Conservation (phyloP, 2,888 invertebrate species). For the Lapara coniferarum region DNA sequence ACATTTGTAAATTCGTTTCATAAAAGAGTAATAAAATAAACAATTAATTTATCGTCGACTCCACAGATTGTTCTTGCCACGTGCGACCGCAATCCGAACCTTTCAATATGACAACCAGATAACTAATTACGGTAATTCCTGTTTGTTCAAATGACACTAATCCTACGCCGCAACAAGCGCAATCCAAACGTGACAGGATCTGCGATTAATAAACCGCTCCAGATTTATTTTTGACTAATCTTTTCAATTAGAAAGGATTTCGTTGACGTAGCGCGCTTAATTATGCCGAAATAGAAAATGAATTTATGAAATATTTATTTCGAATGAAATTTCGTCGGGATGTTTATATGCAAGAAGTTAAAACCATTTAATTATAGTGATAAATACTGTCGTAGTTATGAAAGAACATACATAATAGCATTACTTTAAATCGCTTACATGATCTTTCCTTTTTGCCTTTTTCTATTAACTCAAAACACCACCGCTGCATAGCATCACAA, state of each 20-base stretch:
- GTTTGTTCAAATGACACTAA: slow-evolving; percentile 23
- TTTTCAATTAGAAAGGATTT: slow-evolving; percentile 23
- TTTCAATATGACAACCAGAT: slow-evolving; percentile 7
- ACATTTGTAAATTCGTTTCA: too few species aligned
- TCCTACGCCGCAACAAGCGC: slow-evolving; percentile 1
- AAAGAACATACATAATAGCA: neutral
- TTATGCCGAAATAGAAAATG: slow-evolving; percentile 12
- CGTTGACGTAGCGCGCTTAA: neutral
- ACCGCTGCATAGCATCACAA: slow-evolving; percentile 6
- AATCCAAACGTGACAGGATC: slow-evolving; percentile 22
- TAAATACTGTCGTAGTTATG: too few species aligned
- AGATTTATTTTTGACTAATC: slow-evolving; percentile 23
- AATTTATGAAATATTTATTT: neutral
- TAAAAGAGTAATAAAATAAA: neutral
- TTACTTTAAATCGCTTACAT: slow-evolving; percentile 2
- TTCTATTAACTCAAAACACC: neutral
- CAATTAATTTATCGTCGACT: neutral
- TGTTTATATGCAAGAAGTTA: too few species aligned
- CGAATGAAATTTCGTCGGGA: too few species aligned
- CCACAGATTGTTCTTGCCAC: slow-evolving; percentile 1
- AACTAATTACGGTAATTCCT: slow-evolving; percentile 17
- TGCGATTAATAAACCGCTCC: slow-evolving; percentile 12
- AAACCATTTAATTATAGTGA: too few species aligned
- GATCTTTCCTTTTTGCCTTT: neutral
- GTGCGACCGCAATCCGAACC: neutral